Percentiles rank a stretch among this genome's conserved stretches.
These are phyloP conservation scores for Atrina japonica DNA, from an alignment of 2,888 invertebrate genomes.

Conservation along the genomic window DNA sequence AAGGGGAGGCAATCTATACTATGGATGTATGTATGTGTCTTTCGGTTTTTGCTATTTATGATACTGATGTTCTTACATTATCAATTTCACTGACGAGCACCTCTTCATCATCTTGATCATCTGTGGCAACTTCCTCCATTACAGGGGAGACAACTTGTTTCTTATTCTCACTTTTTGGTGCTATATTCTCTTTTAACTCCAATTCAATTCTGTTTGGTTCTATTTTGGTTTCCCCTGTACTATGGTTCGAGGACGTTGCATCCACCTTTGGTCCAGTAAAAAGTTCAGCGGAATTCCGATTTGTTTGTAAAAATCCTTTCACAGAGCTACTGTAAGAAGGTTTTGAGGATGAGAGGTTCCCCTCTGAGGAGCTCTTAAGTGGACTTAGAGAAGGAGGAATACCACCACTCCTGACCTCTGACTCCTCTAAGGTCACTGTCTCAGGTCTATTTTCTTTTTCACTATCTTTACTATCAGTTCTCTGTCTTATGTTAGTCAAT, in stretches of 20 bases:
- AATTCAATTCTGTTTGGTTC: conserved; percentile 4
- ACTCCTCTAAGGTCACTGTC: conserved; percentile 3
- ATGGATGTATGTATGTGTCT: too few species aligned
- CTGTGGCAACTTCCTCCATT: conserved; percentile 15
- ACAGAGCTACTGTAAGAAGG: conserved; percentile 15
- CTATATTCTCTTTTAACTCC: not conserved
- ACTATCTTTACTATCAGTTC: conserved; percentile 69
- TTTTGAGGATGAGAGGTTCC: not conserved
- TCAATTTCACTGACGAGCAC: conserved; percentile 59
- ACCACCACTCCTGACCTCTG: not conserved
- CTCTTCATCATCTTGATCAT: conserved; percentile 57
- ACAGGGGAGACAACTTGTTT: conserved; percentile 23
- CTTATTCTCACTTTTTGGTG: not conserved
- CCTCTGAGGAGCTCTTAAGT: not conserved
- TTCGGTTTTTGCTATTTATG: too few species aligned
- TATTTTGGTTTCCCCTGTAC: not conserved
- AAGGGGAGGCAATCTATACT: too few species aligned
- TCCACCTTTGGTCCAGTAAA: too few species aligned
- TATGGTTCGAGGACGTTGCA: too few species aligned
- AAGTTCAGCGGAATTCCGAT: too few species aligned
- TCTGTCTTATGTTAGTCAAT: conserved; percentile 20
- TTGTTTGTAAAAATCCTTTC: too few species aligned
- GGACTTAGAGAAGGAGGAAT: not conserved
- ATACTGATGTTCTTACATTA: conserved; percentile 67
- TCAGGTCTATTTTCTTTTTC: conserved; percentile 74